Evolutionary conservation across 2,113 vertebrate species (phyloP).

Genomic region (Lophochroa leadbeateri): DNA sequence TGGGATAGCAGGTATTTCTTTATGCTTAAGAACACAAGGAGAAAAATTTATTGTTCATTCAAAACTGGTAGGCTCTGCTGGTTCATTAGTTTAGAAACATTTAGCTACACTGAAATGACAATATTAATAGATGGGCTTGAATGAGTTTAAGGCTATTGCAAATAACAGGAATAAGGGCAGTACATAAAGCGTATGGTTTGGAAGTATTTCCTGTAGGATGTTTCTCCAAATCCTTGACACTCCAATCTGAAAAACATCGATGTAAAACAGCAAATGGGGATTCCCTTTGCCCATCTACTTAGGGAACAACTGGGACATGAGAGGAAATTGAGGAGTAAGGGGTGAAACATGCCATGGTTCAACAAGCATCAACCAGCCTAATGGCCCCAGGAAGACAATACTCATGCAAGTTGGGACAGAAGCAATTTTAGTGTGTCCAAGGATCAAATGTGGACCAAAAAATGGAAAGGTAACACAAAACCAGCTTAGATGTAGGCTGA

Average conservation of each 20-base stretch:
- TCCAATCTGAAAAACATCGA: not conserved
- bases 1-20: not conserved
- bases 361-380: not conserved
- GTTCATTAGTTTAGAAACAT: slow-evolving; percentile 27
- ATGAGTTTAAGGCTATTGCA: not conserved
- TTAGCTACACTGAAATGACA: not conserved
- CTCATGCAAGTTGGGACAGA: not conserved
- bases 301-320: accelerated
- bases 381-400: not conserved
- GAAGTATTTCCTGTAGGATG: not conserved
- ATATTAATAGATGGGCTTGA: not conserved
- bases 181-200: not conserved
- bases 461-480: not conserved
- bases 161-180: not conserved
- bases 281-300: not conserved
- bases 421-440: not conserved
- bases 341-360: not conserved
- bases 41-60: not conserved
- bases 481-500: not conserved
- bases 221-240: not conserved
- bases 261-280: not conserved
- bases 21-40: not conserved
- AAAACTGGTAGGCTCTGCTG: not conserved
- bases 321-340: not conserved
- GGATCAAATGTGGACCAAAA: not conserved